These are phyloP conservation scores for Phaedon cochleariae DNA, from an alignment of 2,888 invertebrate species.

Conservation along the genomic window DNA sequence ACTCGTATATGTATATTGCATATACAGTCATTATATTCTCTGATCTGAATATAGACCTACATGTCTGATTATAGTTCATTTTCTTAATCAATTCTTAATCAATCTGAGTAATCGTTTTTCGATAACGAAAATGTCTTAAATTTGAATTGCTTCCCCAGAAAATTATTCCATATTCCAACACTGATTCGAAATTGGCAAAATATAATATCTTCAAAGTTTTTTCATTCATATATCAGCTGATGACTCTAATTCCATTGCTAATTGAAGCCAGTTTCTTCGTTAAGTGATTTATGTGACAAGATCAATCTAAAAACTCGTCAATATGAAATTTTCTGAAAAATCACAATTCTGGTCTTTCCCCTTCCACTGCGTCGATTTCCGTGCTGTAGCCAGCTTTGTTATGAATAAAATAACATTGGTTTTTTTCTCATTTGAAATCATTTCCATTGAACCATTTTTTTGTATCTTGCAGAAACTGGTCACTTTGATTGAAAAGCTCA, in stretches of 20 bases:
- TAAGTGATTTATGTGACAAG: too few species aligned
- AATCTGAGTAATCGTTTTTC: too few species aligned
- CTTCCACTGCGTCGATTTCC: background rate
- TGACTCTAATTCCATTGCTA: slow-evolving; percentile 4
- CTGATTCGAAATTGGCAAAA: too few species aligned
- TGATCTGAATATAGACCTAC: too few species aligned
- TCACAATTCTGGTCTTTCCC: background rate
- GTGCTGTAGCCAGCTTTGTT: background rate
- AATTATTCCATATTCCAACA: background rate
- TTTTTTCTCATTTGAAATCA: background rate
- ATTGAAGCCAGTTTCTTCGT: too few species aligned
- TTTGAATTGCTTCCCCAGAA: background rate
- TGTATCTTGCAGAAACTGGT: background rate
- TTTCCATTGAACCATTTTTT: background rate
- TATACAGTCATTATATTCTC: too few species aligned
- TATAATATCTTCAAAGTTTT: too few species aligned
- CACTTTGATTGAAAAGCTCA: background rate
- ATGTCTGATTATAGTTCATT: too few species aligned
- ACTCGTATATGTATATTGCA: too few species aligned
- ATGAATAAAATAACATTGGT: too few species aligned
- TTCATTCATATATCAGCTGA: background rate
- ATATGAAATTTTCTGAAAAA: background rate
- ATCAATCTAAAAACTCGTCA: background rate
- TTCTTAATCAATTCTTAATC: too few species aligned
- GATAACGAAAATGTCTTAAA: too few species aligned